These are phyloP conservation scores for Bucorvus abyssinicus DNA, from an alignment of 2,797 vertebrate genomes.

Conservation along the genomic window DNA sequence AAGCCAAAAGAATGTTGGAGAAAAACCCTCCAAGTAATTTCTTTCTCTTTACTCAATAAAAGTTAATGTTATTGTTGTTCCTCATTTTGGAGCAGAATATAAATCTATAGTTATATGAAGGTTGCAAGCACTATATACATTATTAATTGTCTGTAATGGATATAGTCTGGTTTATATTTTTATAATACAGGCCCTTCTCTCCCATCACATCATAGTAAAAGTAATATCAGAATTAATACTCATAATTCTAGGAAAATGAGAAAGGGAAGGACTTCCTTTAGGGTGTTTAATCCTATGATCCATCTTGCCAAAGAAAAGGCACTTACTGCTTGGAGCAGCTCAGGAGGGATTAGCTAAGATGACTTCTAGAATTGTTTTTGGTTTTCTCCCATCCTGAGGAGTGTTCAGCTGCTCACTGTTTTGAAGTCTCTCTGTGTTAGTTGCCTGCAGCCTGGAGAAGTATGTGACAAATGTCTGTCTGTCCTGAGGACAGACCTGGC, in stretches of 20 bases:
- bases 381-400: not conserved
- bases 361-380: not conserved
- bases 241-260: not conserved
- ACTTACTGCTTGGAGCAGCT: not conserved
- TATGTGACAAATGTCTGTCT: rapidly evolving
- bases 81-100: not conserved
- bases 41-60: not conserved
- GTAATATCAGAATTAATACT: not conserved
- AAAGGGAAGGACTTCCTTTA: not conserved
- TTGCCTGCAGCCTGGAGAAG: rapidly evolving
- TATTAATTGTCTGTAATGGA: not conserved
- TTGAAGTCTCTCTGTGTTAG: not conserved
- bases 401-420: not conserved
- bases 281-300: not conserved
- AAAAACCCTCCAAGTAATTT: not conserved
- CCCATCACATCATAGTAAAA: not conserved
- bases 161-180: not conserved
- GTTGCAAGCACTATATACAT: not conserved
- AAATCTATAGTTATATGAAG: not conserved
- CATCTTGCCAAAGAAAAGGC: not conserved
- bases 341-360: not conserved
- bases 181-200: not conserved
- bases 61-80: not conserved
- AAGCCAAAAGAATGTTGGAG: not conserved
- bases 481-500: not conserved